Evolutionary conservation across 2,888 invertebrate genomes (phyloP), one percentile per base, ranked within the genome.

Genomic region (Tolmerus cingulatus): DNA sequence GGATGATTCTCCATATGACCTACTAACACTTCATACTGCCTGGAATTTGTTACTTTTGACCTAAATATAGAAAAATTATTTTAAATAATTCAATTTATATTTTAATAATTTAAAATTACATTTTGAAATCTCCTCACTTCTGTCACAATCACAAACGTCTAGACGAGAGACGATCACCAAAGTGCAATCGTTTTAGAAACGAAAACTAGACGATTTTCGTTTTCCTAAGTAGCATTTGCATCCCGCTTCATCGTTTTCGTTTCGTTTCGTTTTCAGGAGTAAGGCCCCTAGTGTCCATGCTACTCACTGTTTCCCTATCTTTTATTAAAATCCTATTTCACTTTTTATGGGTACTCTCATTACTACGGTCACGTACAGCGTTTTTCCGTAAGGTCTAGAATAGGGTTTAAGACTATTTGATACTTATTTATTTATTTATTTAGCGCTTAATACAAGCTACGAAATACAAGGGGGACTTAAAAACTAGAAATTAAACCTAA

Each of bases 251-350:
- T 40, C 51, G 16, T 82, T 82, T 82, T 55, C 55, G 82, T 57
- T 55, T 82, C 82, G 55, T 55, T 51, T 51, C 55, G 82, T 82
- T 55, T 82, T 55, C 55, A 34, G 37, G 57, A 82, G 30, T 82
- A 55, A 51, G 57, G 51, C 55, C 30, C 30, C 30, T 30, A n/a
- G n/a, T n/a, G n/a, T n/a, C n/a, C n/a, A n/a, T n/a, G n/a, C n/a
- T n/a, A n/a, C n/a, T n/a, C n/a, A n/a, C n/a, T n/a, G n/a, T n/a
- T n/a, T n/a, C n/a, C n/a, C n/a, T n/a, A n/a, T n/a, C n/a, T n/a
- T n/a, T n/a, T n/a, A n/a, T n/a, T n/a, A n/a, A n/a, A n/a, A n/a
- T n/a, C n/a, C n/a, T n/a, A n/a, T n/a, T n/a, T n/a, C n/a, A n/a
- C n/a, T n/a, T n/a, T n/a, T n/a, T n/a, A n/a, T n/a, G n/a, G n/a